phyloP scores from a whole-genome alignment of 2,113 vertebrate genomes.

The Ictalurus furcatus region DNA sequence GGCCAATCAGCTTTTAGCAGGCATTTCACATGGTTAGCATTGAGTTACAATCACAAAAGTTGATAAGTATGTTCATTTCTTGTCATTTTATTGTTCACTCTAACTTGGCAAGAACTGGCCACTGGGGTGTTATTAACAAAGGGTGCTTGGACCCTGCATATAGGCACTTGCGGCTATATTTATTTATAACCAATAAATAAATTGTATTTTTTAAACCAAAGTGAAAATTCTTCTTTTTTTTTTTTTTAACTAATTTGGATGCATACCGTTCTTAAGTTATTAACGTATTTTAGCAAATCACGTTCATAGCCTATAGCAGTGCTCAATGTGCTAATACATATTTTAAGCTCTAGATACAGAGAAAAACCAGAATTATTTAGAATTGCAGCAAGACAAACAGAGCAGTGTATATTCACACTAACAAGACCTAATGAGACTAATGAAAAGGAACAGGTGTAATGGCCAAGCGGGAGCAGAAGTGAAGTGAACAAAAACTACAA shows the following conservation, averaged over 20 bases:
- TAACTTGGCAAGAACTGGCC: not conserved
- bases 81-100: not conserved
- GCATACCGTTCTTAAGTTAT: no score
- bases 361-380: not conserved
- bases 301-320: not conserved
- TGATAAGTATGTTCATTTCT: no score
- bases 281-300: not conserved
- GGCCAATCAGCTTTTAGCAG: not conserved
- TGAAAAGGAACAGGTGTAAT: conserved; percentile 7
- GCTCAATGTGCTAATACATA: not conserved
- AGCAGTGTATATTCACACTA: not conserved
- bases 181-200: not conserved
- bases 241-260: no score
- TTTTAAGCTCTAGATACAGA: not conserved
- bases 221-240: not conserved
- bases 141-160: not conserved
- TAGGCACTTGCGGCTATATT: not conserved
- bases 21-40: not conserved
- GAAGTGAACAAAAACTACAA: not conserved
- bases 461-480: not conserved
- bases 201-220: not conserved
- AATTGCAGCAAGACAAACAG: not conserved
- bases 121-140: not conserved
- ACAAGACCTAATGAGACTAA: conserved; percentile 18
- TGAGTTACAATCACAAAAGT: not conserved